Conservation (phyloP, 2,888 invertebrate genomes). For the Watsonalla binaria region DNA sequence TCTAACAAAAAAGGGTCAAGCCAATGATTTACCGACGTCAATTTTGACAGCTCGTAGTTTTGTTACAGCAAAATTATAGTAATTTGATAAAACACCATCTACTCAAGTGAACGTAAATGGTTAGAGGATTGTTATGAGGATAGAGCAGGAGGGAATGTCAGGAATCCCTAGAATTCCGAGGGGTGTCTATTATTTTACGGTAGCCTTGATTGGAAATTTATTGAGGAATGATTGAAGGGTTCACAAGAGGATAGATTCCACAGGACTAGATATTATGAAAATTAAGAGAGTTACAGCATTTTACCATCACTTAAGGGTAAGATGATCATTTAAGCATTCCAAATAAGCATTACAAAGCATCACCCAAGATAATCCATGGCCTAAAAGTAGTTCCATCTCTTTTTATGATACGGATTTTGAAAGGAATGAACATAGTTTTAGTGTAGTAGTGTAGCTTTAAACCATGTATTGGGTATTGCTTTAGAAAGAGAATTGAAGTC, state of each 20-base stretch:
- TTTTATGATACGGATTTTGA: no score
- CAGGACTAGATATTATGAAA: background rate
- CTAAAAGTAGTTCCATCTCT: no score
- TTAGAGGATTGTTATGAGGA: constrained; percentile 31
- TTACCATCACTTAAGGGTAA: no score
- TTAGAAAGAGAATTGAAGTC: background rate
- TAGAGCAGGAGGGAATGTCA: constrained; percentile 43
- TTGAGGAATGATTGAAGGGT: background rate
- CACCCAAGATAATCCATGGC: no score
- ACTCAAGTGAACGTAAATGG: constrained; percentile 62
- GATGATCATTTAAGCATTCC: no score
- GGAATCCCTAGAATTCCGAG: constrained; percentile 42
- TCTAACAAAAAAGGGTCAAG: constrained; percentile 65
- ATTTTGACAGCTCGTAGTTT: constrained; percentile 74
- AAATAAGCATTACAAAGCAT: no score
- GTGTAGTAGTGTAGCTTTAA: no score
- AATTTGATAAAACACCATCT: constrained; percentile 74
- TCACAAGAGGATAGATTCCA: background rate
- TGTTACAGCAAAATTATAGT: constrained; percentile 75
- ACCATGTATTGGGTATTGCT: no score
- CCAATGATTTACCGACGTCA: constrained; percentile 75
- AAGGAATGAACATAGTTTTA: no score
- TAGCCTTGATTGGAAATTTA: constrained; percentile 20
- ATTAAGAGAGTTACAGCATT: no score
- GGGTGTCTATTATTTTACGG: constrained; percentile 34